Percentiles rank a stretch among this genome's conserved stretches.
Conservation (phyloP, 2,888 invertebrate species). For the Eristalis pertinax region DNA sequence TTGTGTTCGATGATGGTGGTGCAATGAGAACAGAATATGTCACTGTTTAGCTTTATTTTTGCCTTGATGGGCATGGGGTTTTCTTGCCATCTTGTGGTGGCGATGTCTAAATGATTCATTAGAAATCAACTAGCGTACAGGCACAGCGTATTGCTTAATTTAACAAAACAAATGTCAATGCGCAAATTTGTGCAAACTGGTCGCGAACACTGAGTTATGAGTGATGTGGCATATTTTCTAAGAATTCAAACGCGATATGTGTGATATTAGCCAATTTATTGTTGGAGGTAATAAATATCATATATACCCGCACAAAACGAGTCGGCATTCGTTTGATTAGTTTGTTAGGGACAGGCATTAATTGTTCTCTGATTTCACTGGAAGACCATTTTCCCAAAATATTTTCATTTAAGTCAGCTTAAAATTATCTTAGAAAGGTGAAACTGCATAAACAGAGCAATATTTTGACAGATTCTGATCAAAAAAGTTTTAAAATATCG, state of each 20-base stretch:
- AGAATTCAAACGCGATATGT: not conserved
- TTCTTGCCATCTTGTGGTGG: not conserved
- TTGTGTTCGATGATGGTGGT: not conserved
- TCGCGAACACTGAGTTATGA: not conserved
- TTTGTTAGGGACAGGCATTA: too few relatives aligned
- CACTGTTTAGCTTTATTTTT: not conserved
- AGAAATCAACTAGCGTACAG: not conserved
- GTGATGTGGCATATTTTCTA: not conserved
- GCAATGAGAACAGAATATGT: not conserved
- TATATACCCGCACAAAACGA: not conserved
- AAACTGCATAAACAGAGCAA: too few relatives aligned
- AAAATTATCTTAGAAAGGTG: too few relatives aligned
- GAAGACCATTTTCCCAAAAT: too few relatives aligned
- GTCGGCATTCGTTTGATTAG: not conserved
- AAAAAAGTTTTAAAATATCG: too few relatives aligned
- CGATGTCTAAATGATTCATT: not conserved
- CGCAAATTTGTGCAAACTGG: not conserved
- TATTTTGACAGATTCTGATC: too few relatives aligned
- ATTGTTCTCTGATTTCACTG: too few relatives aligned
- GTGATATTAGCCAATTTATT: not conserved
- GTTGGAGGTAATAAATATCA: not conserved
- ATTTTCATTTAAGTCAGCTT: too few relatives aligned
- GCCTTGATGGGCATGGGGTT: not conserved
- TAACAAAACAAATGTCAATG: not conserved
- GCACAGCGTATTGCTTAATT: not conserved